Percentiles rank a stretch among this genome's conserved stretches.
phyloP scores from a whole-genome alignment of 2,888 invertebrate genomes.

The Chydorus sphaericus region DNA sequence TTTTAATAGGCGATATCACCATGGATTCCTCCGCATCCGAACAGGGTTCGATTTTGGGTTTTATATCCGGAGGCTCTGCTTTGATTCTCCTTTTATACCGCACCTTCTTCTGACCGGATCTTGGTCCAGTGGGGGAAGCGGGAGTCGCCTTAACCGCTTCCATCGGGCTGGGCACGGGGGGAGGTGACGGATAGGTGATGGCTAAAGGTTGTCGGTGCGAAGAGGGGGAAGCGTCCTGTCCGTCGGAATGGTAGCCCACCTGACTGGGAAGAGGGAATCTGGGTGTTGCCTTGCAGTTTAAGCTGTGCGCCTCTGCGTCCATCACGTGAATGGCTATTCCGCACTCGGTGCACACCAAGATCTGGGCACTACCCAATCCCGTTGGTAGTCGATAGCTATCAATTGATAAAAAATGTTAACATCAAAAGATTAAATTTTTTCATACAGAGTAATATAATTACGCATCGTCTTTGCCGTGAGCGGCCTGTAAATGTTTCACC shows the following conservation, averaged over 20 bases:
- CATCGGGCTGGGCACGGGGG: background rate
- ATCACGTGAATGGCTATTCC: constrained; percentile 10
- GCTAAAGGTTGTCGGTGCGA: constrained; percentile 1
- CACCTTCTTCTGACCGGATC: background rate
- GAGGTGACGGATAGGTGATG: constrained; percentile 1
- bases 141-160: background rate
- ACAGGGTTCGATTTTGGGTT: background rate
- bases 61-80: background rate
- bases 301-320: constrained; percentile 11
- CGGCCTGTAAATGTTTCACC: constrained; percentile 8
- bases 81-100: background rate
- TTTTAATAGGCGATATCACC: background rate
- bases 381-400: background rate
- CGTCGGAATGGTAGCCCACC: constrained; percentile 9
- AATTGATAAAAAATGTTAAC: background rate
- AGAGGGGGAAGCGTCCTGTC: background rate
- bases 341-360: constrained; percentile 14
- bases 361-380: constrained; percentile 1
- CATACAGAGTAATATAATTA: too few species aligned
- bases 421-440: background rate
- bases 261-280: constrained; percentile 12
- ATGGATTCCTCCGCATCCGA: background rate
- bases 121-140: too few species aligned
- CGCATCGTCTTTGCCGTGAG: constrained; percentile 10
- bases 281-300: constrained; percentile 8